phyloP scores from a whole-genome alignment of 35 echinoderm and acorn worm species.

The Eucidaris tribuloides region DNA sequence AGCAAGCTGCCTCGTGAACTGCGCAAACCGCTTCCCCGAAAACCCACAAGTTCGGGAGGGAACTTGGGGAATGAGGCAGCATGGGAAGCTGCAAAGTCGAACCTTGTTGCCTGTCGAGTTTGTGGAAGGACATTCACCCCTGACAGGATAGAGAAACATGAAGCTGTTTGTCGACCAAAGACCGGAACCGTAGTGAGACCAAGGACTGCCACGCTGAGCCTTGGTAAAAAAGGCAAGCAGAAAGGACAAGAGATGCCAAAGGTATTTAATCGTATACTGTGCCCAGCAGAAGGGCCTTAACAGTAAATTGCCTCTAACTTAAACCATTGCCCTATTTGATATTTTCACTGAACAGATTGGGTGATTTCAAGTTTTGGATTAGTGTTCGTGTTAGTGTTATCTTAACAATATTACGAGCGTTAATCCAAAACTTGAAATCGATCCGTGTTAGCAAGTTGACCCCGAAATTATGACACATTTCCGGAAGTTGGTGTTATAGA shows the following conservation, averaged over 20 bases:
- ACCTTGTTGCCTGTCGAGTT: slow-evolving; percentile 76
- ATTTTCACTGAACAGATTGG: too few species aligned
- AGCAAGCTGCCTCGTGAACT: slow-evolving; percentile 64
- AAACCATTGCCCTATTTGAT: too few species aligned
- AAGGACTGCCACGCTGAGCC: slow-evolving; percentile 3
- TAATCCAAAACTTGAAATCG: too few species aligned
- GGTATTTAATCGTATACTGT: too few species aligned
- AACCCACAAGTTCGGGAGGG: slow-evolving; percentile 30
- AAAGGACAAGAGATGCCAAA: neutral
- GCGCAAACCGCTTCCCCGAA: slow-evolving; percentile 62
- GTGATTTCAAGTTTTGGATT: too few species aligned
- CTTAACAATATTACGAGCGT: too few species aligned
- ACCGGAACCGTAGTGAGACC: neutral
- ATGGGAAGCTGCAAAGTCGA: slow-evolving; percentile 59
- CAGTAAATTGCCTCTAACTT: too few species aligned
- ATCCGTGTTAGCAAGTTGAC: too few species aligned
- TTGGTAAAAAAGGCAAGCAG: neutral
- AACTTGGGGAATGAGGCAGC: slow-evolving; percentile 70
- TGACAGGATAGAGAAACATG: slow-evolving; percentile 80
- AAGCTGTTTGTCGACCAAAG: slow-evolving; percentile 39
- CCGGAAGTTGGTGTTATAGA: too few species aligned
- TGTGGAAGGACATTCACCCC: slow-evolving; percentile 82
- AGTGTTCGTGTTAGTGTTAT: too few species aligned
- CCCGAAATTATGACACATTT: too few species aligned
- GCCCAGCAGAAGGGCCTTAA: too few species aligned